These are phyloP conservation scores for Nomada fucata DNA, from an alignment of 2,888 invertebrate genomes.

Conservation along the genomic window DNA sequence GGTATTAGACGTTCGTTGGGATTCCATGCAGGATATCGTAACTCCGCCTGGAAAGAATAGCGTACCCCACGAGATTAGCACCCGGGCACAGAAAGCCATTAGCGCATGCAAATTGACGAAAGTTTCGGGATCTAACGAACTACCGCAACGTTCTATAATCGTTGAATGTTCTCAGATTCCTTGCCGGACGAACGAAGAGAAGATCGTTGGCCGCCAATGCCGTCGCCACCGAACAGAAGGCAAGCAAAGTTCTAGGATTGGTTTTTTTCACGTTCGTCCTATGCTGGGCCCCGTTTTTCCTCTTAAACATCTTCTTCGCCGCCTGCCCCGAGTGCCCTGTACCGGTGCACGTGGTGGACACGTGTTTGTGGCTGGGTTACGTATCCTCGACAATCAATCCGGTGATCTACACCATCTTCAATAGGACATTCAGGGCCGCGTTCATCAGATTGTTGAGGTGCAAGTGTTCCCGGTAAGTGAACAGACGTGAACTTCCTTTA, in stretches of 20 bases:
- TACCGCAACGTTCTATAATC: not conserved
- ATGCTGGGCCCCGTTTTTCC: slow-evolving; percentile 97
- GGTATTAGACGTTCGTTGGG: not conserved
- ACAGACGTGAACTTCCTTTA: too few species aligned
- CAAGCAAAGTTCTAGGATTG: slow-evolving; percentile 95
- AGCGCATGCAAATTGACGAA: slow-evolving; percentile 34
- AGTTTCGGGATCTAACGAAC: too few species aligned
- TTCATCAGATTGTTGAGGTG: slow-evolving; percentile 91
- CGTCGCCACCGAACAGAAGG: slow-evolving; percentile 97
- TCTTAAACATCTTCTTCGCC: slow-evolving; percentile 94
- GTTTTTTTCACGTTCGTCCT: slow-evolving; percentile 97
- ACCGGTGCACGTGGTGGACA: slow-evolving; percentile 90
- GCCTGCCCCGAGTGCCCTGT: slow-evolving; percentile 92
- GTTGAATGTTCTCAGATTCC: slow-evolving; percentile 85
- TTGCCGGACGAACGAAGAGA: slow-evolving; percentile 89
- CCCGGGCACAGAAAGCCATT: slow-evolving; percentile 38
- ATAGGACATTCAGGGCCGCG: slow-evolving; percentile 94
- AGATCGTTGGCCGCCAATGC: slow-evolving; percentile 91
- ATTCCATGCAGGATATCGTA: not conserved
- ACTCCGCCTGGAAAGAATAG: not conserved
- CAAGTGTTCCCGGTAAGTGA: slow-evolving; percentile 89
- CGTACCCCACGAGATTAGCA: slow-evolving; percentile 26
- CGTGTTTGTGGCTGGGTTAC: slow-evolving; percentile 96
- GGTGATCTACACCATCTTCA: slow-evolving; percentile 97
- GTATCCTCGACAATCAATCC: slow-evolving; percentile 97